Evolutionary conservation across 2,797 vertebrate genomes (phyloP).

Genomic region (Sebastolobus alascanus): DNA sequence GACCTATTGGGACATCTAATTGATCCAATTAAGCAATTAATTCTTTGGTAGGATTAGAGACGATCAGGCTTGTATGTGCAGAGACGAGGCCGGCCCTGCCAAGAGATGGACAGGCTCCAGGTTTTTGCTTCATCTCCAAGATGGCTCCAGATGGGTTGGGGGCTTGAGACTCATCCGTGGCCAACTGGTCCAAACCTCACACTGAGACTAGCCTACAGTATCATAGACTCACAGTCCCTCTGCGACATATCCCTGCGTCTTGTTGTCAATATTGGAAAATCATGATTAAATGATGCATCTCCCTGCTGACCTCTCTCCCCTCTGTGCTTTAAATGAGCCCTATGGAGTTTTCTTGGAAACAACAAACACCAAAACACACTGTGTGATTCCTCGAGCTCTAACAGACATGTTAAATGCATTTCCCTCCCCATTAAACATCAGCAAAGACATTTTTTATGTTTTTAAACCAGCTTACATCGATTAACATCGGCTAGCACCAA

Average conservation of each 20-base stretch:
- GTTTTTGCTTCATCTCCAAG: constrained; percentile 74
- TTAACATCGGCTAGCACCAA: background rate
- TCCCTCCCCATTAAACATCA: background rate
- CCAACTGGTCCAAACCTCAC: constrained; percentile 76
- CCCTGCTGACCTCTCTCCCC: constrained; percentile 36
- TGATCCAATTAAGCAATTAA: constrained; percentile 84
- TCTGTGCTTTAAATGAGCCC: constrained; percentile 10
- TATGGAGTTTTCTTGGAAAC: constrained; percentile 30
- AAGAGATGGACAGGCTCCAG: constrained; percentile 81
- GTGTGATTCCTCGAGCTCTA: constrained; percentile 1
- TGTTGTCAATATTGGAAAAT: constrained; percentile 39
- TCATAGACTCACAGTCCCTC: constrained; percentile 49
- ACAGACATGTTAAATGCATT: background rate
- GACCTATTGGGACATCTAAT: constrained; percentile 79
- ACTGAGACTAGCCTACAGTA: constrained; percentile 68
- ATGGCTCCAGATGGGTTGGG: constrained; percentile 82
- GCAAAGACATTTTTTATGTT: background rate
- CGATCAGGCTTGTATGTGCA: constrained; percentile 60
- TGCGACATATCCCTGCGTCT: constrained; percentile 9
- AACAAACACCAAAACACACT: background rate
- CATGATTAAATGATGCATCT: constrained; percentile 42
- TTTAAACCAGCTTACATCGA: background rate
- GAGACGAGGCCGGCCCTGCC: constrained; percentile 67
- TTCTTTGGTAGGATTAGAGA: constrained; percentile 81
- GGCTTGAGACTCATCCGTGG: constrained; percentile 73